Conservation (phyloP, 53 echinoderm and acorn worm genomes). For the Luidia sarsii region DNA sequence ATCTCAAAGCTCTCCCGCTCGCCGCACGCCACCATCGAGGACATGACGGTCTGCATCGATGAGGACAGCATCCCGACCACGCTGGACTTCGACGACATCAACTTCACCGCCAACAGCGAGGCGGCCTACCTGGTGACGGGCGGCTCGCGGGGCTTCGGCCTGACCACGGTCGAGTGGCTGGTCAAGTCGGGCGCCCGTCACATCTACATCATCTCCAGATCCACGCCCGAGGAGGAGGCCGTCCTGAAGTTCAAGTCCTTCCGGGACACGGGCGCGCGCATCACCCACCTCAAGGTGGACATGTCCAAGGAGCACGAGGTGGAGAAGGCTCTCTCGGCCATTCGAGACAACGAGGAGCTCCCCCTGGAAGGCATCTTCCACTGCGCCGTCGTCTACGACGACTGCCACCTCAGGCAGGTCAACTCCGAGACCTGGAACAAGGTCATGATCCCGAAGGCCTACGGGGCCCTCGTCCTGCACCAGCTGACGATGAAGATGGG, state of each 20-base stretch:
- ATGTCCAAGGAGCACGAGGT: constrained; percentile 80
- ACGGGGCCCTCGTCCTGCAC: constrained; percentile 85
- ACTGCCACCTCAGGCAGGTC: constrained; percentile 71
- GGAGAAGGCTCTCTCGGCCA: constrained; percentile 79
- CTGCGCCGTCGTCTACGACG: constrained; percentile 84
- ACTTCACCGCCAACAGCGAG: constrained; percentile 75
- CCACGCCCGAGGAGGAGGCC: constrained; percentile 85
- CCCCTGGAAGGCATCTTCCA: constrained; percentile 94
- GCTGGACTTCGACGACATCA: constrained; percentile 90
- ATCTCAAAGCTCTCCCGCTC: constrained; percentile 88
- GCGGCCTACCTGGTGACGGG: constrained; percentile 93
- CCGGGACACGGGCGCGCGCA: constrained; percentile 84
- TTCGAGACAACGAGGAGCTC: constrained; percentile 80
- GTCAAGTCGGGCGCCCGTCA: constrained; percentile 88
- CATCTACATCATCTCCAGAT: constrained; percentile 86
- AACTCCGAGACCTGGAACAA: constrained; percentile 84
- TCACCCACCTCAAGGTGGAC: constrained; percentile 82
- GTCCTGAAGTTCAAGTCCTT: constrained; percentile 84
- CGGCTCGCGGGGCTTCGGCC: constrained; percentile 89
- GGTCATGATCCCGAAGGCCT: constrained; percentile 94
- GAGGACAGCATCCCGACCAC: constrained; percentile 88
- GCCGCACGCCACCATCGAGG: constrained; percentile 83
- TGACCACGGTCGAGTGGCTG: constrained; percentile 88
- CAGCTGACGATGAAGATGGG: constrained; percentile 83
- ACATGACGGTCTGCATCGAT: constrained; percentile 87